Conservation (phyloP, 2,888 invertebrate species). For the Melieria picta region DNA sequence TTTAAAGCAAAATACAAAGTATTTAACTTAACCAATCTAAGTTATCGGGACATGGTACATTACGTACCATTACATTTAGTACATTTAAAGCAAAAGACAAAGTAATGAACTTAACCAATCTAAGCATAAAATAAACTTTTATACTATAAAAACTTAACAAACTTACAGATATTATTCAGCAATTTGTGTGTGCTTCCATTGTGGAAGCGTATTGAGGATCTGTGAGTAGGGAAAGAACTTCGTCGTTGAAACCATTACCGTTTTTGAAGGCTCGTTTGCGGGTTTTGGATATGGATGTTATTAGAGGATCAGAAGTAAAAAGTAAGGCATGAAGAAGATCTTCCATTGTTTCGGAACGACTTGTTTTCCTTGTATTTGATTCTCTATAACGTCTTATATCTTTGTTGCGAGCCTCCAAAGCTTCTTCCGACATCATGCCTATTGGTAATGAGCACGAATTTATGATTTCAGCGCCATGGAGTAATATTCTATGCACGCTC, state of each 20-base stretch:
- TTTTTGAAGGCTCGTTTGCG: constrained; percentile 7
- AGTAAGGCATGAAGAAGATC: constrained; percentile 7
- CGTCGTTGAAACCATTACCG: background rate
- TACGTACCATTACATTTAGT: background rate
- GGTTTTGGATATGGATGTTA: constrained; percentile 6
- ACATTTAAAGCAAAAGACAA: background rate
- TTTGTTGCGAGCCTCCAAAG: constrained; percentile 38
- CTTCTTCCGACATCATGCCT: constrained; percentile 36
- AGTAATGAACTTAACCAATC: no score
- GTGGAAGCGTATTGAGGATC: background rate
- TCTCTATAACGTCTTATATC: constrained; percentile 36
- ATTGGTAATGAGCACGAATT: constrained; percentile 28
- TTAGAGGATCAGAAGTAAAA: constrained; percentile 5
- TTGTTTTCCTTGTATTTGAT: constrained; percentile 35
- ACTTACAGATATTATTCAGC: no score
- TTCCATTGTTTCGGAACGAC: constrained; percentile 12
- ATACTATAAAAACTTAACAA: no score
- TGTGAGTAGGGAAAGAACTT: constrained; percentile 14
- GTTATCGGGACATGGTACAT: no score
- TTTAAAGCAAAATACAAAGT: no score
- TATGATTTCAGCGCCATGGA: constrained; percentile 34
- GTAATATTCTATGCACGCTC: constrained; percentile 32
- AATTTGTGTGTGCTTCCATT: no score
- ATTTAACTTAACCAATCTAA: no score
- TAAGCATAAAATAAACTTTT: background rate